phyloP scores from a whole-genome alignment of 2,888 invertebrate species.

The Apotomis capreana region DNA sequence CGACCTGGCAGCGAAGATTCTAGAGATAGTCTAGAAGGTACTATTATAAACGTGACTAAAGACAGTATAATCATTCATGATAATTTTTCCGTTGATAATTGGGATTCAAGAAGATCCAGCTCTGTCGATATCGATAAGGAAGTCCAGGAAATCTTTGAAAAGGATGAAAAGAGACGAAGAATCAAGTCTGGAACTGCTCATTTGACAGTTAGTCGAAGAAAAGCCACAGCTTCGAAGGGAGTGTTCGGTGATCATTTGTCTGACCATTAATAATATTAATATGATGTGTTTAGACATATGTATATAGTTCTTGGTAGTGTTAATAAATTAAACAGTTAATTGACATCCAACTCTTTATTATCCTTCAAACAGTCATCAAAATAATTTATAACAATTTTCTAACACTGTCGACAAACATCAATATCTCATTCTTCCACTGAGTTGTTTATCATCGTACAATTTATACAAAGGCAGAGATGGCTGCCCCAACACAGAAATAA shows the following conservation, averaged over 20 bases:
- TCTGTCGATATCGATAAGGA: constrained; percentile 73
- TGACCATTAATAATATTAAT: constrained; percentile 21
- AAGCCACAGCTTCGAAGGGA: constrained; percentile 56
- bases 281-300: constrained; percentile 14
- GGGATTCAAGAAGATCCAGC: constrained; percentile 69
- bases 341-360: constrained; percentile 85
- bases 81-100: constrained; percentile 53
- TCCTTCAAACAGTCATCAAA: constrained; percentile 85
- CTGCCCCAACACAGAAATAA: constrained; percentile 71
- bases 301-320: neutral
- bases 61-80: constrained; percentile 67
- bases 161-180: constrained; percentile 57
- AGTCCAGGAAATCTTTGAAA: constrained; percentile 72
- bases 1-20: constrained; percentile 62
- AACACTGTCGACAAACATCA: constrained; percentile 83
- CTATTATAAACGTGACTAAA: constrained; percentile 66
- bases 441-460: constrained; percentile 75
- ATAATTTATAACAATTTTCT: constrained; percentile 85
- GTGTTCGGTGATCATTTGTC: constrained; percentile 63
- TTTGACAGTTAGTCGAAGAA: constrained; percentile 49
- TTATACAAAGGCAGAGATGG: constrained; percentile 71
- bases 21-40: constrained; percentile 64
- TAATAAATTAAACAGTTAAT: constrained; percentile 46
- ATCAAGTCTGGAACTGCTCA: constrained; percentile 50
- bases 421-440: constrained; percentile 81